Conservation (phyloP, 2,797 vertebrate species). For the Amblyraja radiata region DNA sequence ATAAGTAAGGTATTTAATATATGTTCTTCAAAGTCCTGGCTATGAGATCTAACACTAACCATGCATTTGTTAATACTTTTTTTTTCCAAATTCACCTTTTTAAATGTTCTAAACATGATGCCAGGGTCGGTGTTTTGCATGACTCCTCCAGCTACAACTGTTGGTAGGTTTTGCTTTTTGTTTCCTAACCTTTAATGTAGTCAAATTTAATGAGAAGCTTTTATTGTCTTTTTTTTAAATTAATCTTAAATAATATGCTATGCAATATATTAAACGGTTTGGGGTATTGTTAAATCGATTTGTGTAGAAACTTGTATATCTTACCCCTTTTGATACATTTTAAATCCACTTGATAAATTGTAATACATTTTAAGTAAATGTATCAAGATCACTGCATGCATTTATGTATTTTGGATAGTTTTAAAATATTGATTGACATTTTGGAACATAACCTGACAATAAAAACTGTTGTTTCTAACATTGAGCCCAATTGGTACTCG, state of each 20-base stretch:
- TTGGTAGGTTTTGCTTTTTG: slow-evolving; percentile 85
- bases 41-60: slow-evolving; percentile 36
- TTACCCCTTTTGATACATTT: background rate
- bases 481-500: background rate
- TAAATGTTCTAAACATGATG: slow-evolving; percentile 73
- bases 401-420: background rate
- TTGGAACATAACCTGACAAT: background rate
- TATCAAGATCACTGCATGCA: background rate
- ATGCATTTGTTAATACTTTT: slow-evolving; percentile 64
- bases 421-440: background rate
- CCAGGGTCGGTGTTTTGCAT: slow-evolving; percentile 99
- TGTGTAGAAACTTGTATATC: background rate
- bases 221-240: background rate
- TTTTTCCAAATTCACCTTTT: slow-evolving; percentile 76
- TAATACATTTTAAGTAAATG: background rate
- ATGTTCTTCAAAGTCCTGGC: background rate
- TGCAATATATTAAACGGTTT: background rate
- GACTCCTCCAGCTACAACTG: slow-evolving; percentile 82
- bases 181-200: slow-evolving; percentile 59
- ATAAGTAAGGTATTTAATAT: slow-evolving; percentile 4
- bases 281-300: background rate
- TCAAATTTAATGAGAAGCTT: background rate
- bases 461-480: background rate
- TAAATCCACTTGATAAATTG: slow-evolving; percentile 19
- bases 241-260: background rate